These are phyloP conservation scores for Papilio dardanus DNA, from an alignment of 1,140 invertebrate genomes.

Conservation along the genomic window DNA sequence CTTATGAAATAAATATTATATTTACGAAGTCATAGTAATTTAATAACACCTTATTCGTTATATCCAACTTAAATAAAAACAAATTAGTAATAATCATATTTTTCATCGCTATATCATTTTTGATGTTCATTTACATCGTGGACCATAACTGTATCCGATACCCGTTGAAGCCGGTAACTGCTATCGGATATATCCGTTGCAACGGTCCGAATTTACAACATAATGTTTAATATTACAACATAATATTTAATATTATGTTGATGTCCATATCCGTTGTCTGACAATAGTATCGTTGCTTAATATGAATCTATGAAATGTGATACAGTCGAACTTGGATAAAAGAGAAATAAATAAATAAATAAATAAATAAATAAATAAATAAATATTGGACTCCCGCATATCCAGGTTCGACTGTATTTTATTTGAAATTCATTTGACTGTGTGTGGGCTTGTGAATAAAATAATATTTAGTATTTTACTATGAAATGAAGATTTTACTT, in stretches of 20 bases:
- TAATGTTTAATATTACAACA: slow-evolving; percentile 27
- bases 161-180: slow-evolving; percentile 45
- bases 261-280: slow-evolving; percentile 12
- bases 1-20: background rate
- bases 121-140: slow-evolving; percentile 38
- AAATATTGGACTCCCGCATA: too few species aligned
- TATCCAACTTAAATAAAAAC: background rate
- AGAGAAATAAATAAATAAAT: too few species aligned
- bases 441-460: too few species aligned
- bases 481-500: too few species aligned
- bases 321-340: too few species aligned
- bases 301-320: background rate
- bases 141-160: slow-evolving; percentile 46
- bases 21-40: background rate
- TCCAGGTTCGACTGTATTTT: too few species aligned
- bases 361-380: too few species aligned
- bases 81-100: slow-evolving; percentile 5
- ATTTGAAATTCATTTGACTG: too few species aligned
- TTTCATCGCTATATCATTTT: slow-evolving; percentile 25
- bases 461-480: too few species aligned
- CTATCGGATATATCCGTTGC: slow-evolving; percentile 44
- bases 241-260: slow-evolving; percentile 32
- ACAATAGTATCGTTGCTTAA: background rate
- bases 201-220: slow-evolving; percentile 34
- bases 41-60: background rate